phyloP scores from a whole-genome alignment of 1,140 invertebrate species.

The Habropoda laboriosa region DNA sequence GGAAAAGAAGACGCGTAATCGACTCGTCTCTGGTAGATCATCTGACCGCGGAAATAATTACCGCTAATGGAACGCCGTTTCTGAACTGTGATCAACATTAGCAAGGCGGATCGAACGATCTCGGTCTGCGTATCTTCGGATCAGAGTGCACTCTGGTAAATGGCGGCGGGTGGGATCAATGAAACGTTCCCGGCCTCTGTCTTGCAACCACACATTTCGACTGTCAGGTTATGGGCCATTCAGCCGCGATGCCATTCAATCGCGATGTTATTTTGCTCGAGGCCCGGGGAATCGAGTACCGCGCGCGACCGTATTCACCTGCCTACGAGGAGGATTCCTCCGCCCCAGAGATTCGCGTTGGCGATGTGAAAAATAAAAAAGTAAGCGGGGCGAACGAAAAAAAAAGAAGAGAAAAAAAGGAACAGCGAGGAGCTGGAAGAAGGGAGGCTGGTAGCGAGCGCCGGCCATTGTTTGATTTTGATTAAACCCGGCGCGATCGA shows the following conservation, averaged over 20 bases:
- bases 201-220: conserved; percentile 49
- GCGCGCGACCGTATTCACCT: conserved; percentile 3
- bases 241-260: conserved; percentile 58
- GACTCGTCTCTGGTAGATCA: too few species aligned
- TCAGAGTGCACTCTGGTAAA: conserved; percentile 19
- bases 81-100: conserved; percentile 20
- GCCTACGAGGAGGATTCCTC: neutral
- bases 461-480: conserved; percentile 27
- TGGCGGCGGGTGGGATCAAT: conserved; percentile 35
- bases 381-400: neutral
- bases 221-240: conserved; percentile 57
- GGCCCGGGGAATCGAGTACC: conserved; percentile 3
- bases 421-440: too few species aligned
- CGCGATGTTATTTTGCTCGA: conserved; percentile 45
- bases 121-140: neutral
- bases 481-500: conserved; percentile 29
- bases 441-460: neutral
- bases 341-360: neutral
- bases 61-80: conserved; percentile 36
- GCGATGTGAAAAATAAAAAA: neutral
- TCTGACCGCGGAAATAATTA: conserved; percentile 29
- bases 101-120: neutral
- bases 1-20: too few species aligned
- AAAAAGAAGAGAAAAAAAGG: too few species aligned
- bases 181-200: conserved; percentile 36